Percentiles rank a stretch among this genome's conserved stretches.
phyloP scores from a whole-genome alignment of 2,113 vertebrate species.

The Thamnophis sirtalis region DNA sequence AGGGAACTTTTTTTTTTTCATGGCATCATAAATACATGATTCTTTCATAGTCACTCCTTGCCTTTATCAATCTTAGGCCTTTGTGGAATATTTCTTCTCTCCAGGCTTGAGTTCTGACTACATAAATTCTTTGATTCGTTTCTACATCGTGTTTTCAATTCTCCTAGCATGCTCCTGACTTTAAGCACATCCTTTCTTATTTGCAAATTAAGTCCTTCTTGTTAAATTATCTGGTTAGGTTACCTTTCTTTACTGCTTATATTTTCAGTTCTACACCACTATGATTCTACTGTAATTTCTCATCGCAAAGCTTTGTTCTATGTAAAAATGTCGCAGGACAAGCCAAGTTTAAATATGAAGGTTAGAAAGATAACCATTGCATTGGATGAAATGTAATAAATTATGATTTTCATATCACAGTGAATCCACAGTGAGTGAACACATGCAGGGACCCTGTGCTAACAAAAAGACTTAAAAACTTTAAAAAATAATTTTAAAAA shows the following conservation, averaged over 20 bases:
- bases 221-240: background rate
- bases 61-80: background rate
- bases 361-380: background rate
- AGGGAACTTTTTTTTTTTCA: background rate
- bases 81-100: background rate
- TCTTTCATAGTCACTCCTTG: background rate
- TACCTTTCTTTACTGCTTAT: background rate
- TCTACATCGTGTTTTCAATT: background rate
- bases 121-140: background rate
- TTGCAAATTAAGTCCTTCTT: background rate
- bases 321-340: background rate
- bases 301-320: background rate
- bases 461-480: background rate
- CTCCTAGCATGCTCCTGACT: background rate
- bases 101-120: background rate
- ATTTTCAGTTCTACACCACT: background rate
- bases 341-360: background rate
- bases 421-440: background rate
- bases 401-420: background rate
- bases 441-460: background rate
- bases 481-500: background rate
- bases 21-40: background rate
- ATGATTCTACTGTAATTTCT: background rate
- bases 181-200: background rate
- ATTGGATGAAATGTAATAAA: background rate